Conservation (phyloP, 1,140 invertebrate species). For the Trichoplusia ni region DNA sequence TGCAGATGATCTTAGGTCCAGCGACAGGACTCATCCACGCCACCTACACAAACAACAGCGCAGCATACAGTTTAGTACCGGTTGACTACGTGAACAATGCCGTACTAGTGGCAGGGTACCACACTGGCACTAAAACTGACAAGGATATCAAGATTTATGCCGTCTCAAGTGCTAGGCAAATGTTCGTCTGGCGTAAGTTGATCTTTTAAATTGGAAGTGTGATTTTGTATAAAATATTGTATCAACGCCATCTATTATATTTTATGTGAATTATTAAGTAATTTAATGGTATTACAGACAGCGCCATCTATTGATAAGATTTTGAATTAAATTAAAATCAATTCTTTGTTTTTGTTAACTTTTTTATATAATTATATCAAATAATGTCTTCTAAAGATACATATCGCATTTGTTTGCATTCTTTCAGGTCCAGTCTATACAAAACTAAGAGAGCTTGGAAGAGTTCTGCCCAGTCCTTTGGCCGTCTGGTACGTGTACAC, state of each 20-base stretch:
- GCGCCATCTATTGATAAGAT: no score
- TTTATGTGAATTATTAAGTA: no score
- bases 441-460: not conserved
- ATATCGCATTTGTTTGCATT: not conserved
- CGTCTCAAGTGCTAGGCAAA: not conserved
- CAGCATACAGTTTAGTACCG: not conserved
- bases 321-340: no score
- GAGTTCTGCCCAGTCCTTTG: not conserved
- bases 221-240: no score
- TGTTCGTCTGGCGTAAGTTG: constrained; percentile 4
- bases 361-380: no score
- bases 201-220: not conserved
- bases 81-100: constrained; percentile 24
- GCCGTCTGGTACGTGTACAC: constrained; percentile 13
- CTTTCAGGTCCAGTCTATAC: not conserved
- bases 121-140: not conserved
- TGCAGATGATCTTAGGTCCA: constrained; percentile 7
- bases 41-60: not conserved
- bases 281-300: no score
- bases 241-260: no score
- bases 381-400: no score
- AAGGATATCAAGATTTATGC: constrained; percentile 6
- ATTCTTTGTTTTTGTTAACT: no score
- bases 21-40: constrained; percentile 9
- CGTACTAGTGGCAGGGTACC: not conserved